Evolutionary conservation across 2,888 invertebrate genomes (phyloP), one percentile per base, ranked within the genome.

Genomic region (Allophyes oxyacanthae): DNA sequence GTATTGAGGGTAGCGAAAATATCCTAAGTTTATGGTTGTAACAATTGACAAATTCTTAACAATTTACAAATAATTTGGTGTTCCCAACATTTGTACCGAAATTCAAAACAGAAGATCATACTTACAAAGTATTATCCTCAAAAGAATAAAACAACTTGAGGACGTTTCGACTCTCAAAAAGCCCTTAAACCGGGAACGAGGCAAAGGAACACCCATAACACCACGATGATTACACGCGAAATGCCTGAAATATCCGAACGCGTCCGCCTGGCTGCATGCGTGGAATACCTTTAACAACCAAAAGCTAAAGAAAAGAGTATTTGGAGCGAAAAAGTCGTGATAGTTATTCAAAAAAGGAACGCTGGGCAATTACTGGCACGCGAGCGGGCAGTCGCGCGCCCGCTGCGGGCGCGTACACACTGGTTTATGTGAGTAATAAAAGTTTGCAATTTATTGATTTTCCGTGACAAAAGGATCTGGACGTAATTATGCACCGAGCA

Each of bases 241-340:
- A 93, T 92, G 84, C 86, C 85, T 89, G 77, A 88, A 88, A 93
- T 92, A 88, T 88, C 75, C 84, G 83, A 90, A 85, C 86, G 83
- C 84, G 76, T 79, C 83, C 76, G 90, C 88, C 80, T 72, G 89
- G 85, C 90, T 78, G 88, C 90, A 92, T 91, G 92, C 89, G 79
- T 82, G 83, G 93, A 91, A 94, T 92, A 87, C 88, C 82, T 86
- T 75, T 84, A 79, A 86, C 86, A 82, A 77, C 77, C 74, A 71
- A 81, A 77, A 81, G 77, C 77, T 79, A 85, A 86, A 85, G 62
- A 86, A 90, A 89, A 85, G 86, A 85, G 81, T 86, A 89, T 89
- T 87, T 89, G 88, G 91, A 91, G 90, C 92, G 92, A 93, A 94
- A 92, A 89, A 93, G 90, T 94, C 94, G 93, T 94, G 92, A 93